Evolutionary conservation across 2,113 vertebrate genomes (phyloP), one percentile per base, ranked within the genome.

Genomic region (Nerophis ophidion): DNA sequence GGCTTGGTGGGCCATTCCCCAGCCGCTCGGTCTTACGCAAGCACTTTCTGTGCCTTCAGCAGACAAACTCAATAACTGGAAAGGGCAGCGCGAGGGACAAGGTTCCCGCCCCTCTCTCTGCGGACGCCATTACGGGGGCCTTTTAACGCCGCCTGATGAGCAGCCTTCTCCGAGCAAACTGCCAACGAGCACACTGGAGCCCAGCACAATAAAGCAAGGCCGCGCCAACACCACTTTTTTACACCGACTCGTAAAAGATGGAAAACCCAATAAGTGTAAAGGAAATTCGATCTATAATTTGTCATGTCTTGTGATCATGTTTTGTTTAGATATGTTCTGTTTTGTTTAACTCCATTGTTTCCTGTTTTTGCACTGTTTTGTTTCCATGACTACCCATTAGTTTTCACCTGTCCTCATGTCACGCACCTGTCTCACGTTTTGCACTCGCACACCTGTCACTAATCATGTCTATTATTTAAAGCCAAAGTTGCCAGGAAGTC

Each of bases 51-150:
- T 82, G 81, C 77, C 67, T 81, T 81, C 81, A 76, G 78, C 78
- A 78, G 80, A 72, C 80, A 75, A 80, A 78, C 81, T 81, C 74
- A 82, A 84, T 86, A 81, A 82, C 80, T 79, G 68, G 63, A 83
- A 84, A 84, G 84, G 80, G 80, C 80, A 82, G 65, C 56, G 8
- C 3, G 61, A 60, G 68, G 68, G 68, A 76, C 77, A 63, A 65
- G 68, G 65, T 67, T 63, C 71, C 73, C 73, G 60, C 73, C 63
- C 59, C 52, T 55, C 44, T 75, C 77, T 80, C 72, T 58, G 76
- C 13, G 53, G 63, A 79, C 66, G 81, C 82, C 77, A 84, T 81
- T 74, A 71, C 63, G 3, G 48, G 72, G 57, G 53, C 63, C 68
- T 67, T 84, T 80, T 72, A 73, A 61, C 57, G 50, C 60, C 0